Evolutionary conservation across 2,797 vertebrate genomes (phyloP).

Genomic region (Halcyon chelicuti): DNA sequence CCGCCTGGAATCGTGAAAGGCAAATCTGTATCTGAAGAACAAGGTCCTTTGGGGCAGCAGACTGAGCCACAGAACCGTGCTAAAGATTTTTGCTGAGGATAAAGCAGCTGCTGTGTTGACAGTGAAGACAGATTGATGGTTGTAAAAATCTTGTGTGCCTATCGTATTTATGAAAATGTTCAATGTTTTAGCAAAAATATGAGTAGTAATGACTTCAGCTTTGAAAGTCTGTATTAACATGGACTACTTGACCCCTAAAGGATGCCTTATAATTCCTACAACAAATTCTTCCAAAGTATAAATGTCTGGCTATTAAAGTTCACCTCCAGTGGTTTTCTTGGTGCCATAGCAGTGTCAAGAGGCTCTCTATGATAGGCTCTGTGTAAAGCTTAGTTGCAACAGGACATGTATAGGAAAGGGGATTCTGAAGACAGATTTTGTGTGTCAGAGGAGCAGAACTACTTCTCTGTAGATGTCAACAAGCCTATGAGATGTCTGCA

Average conservation of each 20-base stretch:
- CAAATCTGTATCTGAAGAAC: background rate
- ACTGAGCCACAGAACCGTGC: background rate
- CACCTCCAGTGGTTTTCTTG: background rate
- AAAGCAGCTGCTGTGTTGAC: constrained; percentile 29
- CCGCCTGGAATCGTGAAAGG: constrained; percentile 11
- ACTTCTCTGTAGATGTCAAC: background rate
- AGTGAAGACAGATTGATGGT: constrained; percentile 7
- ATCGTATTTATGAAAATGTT: constrained; percentile 15
- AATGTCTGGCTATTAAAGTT: background rate
- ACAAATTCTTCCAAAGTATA: constrained; percentile 5
- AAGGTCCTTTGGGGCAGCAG: background rate
- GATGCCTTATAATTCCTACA: constrained; percentile 43
- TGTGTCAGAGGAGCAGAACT: background rate
- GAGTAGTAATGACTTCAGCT: constrained; percentile 9
- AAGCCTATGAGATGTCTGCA: background rate
- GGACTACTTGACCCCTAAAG: background rate
- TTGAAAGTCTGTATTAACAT: background rate
- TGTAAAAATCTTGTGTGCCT: constrained; percentile 51
- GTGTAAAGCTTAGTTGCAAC: background rate
- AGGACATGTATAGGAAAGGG: background rate
- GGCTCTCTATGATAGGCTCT: background rate
- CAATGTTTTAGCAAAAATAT: background rate
- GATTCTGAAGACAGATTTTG: background rate
- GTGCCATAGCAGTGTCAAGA: background rate
- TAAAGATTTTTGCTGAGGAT: background rate